Percentiles rank a stretch among this genome's conserved stretches.
These are phyloP conservation scores for Sanderia malayensis DNA, from an alignment of 30 jellyfish, hydroid and myxozoan species.

Conservation along the genomic window DNA sequence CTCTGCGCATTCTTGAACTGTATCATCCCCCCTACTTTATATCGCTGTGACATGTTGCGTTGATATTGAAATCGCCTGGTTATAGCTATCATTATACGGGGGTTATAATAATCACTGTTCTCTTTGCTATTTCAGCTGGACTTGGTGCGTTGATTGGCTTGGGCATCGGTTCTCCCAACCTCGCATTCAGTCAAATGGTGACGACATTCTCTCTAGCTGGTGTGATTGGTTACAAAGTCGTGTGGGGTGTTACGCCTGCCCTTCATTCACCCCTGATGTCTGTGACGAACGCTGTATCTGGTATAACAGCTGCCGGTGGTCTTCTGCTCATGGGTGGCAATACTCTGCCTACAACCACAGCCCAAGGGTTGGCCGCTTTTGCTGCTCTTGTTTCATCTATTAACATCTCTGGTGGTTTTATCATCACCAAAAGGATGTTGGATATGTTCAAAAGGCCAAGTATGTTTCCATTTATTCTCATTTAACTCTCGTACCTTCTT, in stretches of 20 bases:
- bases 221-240: constrained; percentile 94
- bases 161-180: constrained; percentile 86
- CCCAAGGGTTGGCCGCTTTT: constrained; percentile 85
- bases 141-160: constrained; percentile 73
- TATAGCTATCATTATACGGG: not conserved
- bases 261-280: constrained; percentile 96
- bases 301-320: constrained; percentile 97
- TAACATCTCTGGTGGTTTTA: constrained; percentile 91
- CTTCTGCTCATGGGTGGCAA: constrained; percentile 95
- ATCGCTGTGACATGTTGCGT: no score
- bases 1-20: no score
- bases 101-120: not conserved
- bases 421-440: constrained; percentile 91
- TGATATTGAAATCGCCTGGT: no score
- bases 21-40: no score
- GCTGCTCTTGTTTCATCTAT: constrained; percentile 93
- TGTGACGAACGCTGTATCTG: constrained; percentile 93
- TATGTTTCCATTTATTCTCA: constrained; percentile 11
- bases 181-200: constrained; percentile 87
- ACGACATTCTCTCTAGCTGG: constrained; percentile 97
- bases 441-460: constrained; percentile 96
- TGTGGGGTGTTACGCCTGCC: constrained; percentile 97
- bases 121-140: constrained; percentile 63
- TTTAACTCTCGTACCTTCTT: no score
- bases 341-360: constrained; percentile 66